Evolutionary conservation across 1,140 invertebrate species (phyloP), one percentile per base, ranked within the genome.

Genomic region (Calosoma granatense): DNA sequence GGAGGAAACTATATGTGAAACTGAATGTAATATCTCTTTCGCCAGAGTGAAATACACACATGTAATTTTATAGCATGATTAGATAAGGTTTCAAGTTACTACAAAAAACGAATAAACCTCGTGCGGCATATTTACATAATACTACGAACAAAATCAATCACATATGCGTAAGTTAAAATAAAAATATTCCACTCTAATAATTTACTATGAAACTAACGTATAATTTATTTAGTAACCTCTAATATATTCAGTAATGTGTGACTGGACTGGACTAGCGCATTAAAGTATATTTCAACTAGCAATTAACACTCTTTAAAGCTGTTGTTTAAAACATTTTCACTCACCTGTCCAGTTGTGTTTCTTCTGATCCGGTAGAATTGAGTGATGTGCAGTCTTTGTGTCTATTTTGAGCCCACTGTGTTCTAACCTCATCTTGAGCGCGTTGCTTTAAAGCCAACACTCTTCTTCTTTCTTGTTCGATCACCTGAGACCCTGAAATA

Each of bases 391-490:
- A 85, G 70, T 86, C 85, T 66, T 80, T 76, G 63, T 79, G 80
- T 53, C 81, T 73, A 36, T 36, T 36, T 58, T 87, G 84, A 65
- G 91, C 88, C 90, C 90, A 94, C 63, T 90, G 82, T 6, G 84
- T 84, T 47, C 85, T 84, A 1, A 92, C 92, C 72, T 94, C 91
- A 67, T 92, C 87, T 66, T 93, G 90, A 0, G 88, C 90, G 56
- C 88, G 76, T 56, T 87, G 81, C 66, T 94, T 93, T 47, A 94
- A 71, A 66, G 92, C 90, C 55, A 85, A 83, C 22, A 96, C 88
- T 65, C 92, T 82, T 63, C 88, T 83, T 54, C 90, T 77, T 72
- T 94, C 91, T 67, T 94, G 87, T 66, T 93, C 90, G 65, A 95
- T 92, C 41, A 95, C 88, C 78, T 90, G 85, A 64, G 86, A 88